A percentile compares a stretch with the other conserved stretches of the same genome.
Evolutionary conservation across 2,888 invertebrate genomes (phyloP).

Genomic region (Lasioglossum zephyrum): DNA sequence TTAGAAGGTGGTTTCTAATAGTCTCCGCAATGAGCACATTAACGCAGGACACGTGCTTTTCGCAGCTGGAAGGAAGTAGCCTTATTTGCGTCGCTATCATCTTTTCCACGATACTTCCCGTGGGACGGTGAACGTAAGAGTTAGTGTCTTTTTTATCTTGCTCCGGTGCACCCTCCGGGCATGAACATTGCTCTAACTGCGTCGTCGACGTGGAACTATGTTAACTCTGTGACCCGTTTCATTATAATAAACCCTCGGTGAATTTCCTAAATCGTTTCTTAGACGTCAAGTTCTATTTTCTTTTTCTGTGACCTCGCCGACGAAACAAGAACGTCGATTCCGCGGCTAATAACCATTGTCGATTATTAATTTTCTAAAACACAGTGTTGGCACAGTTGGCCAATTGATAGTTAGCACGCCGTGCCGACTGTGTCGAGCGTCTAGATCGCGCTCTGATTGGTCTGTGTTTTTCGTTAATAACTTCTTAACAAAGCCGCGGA

Average conservation of each 20-base stretch:
- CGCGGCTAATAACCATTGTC: no score
- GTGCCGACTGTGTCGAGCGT: no score
- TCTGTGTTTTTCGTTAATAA: no score
- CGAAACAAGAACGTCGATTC: no score
- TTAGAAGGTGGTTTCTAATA: not conserved
- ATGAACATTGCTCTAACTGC: not conserved
- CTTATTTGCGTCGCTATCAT: conserved; percentile 44
- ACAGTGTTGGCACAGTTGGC: no score
- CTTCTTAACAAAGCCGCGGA: no score
- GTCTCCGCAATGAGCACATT: conserved; percentile 48
- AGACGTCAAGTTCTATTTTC: no score
- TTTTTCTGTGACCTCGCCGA: no score
- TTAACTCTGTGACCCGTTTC: not conserved
- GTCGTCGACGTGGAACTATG: not conserved
- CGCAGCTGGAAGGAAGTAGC: conserved; percentile 51
- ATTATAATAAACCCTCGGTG: not conserved
- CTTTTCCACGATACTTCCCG: conserved; percentile 39
- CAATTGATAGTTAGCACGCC: no score
- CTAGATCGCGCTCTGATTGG: no score
- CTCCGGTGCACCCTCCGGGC: not conserved
- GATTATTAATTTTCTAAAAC: no score
- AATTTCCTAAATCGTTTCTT: no score
- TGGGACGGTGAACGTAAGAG: conserved; percentile 19
- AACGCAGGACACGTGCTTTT: conserved; percentile 33
- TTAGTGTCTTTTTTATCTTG: not conserved